A percentile compares a stretch with the other conserved stretches of the same genome.
Evolutionary conservation across 2,888 invertebrate species (phyloP).

Genomic region (Nysson spinosus): DNA sequence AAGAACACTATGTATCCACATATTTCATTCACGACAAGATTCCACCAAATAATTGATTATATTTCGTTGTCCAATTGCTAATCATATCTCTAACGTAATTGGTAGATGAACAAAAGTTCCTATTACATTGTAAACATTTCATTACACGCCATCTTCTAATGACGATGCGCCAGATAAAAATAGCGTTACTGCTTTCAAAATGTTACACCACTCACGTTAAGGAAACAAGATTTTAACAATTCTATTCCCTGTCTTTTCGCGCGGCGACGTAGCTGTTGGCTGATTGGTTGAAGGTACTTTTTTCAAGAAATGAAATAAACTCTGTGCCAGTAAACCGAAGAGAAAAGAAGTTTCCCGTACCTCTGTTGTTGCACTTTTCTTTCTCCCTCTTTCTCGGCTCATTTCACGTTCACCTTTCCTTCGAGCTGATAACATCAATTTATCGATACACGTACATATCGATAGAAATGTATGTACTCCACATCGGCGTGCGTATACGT

Average conservation of each 20-base stretch:
- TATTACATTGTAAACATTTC: not conserved
- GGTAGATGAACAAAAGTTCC: too few species aligned
- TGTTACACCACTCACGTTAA: constrained; percentile 23
- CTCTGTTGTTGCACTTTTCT: constrained; percentile 15
- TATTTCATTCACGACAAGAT: too few species aligned
- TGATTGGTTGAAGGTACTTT: constrained; percentile 23
- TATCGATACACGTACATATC: too few species aligned
- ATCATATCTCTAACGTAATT: too few species aligned
- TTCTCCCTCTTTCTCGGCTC: not conserved
- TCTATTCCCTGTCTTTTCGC: constrained; percentile 9
- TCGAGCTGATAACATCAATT: constrained; percentile 19
- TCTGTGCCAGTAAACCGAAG: not conserved
- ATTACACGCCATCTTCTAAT: too few species aligned
- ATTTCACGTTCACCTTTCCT: constrained; percentile 1
- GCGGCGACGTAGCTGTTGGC: not conserved
- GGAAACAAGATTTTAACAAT: constrained; percentile 32
- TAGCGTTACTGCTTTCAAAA: not conserved
- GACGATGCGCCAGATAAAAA: too few species aligned
- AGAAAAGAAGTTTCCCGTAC: not conserved
- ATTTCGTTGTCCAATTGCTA: too few species aligned
- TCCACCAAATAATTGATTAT: too few species aligned
- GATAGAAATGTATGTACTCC: too few species aligned
- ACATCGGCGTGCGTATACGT: too few species aligned
- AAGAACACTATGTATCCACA: too few species aligned
- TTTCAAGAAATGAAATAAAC: constrained; percentile 9